Evolutionary conservation across 2,888 invertebrate species (phyloP).

Genomic region (Anaspis maculata): DNA sequence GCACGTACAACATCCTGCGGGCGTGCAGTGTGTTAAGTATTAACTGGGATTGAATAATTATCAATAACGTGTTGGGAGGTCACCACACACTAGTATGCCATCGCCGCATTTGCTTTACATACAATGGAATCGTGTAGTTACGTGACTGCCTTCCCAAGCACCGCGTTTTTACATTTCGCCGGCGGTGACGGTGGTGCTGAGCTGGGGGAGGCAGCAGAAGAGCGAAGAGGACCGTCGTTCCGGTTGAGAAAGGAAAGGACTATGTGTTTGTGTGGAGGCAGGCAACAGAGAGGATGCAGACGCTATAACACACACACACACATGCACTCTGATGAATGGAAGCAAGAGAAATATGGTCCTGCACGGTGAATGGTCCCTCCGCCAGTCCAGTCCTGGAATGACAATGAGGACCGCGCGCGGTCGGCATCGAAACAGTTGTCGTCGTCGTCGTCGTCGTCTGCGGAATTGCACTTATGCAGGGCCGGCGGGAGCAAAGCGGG

Average conservation of each 20-base stretch:
- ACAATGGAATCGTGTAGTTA: conserved; percentile 39
- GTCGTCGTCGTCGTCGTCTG: too few species aligned
- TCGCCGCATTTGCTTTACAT: conserved; percentile 37
- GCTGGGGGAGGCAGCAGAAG: too few species aligned
- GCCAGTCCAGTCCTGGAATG: conserved; percentile 26
- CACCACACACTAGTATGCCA: conserved; percentile 30
- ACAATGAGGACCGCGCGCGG: conserved; percentile 27
- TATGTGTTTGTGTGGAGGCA: too few species aligned
- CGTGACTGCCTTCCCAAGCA: conserved; percentile 39
- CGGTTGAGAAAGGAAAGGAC: conserved; percentile 33
- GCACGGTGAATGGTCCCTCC: conserved; percentile 30
- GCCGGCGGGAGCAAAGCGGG: too few species aligned
- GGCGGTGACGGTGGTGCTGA: too few species aligned
- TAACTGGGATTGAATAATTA: conserved; percentile 38
- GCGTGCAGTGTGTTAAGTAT: conserved; percentile 18
- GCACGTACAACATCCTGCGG: conserved; percentile 3
- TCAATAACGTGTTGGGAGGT: conserved; percentile 39
- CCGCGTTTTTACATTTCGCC: conserved; percentile 32
- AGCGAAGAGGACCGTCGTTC: conserved; percentile 16
- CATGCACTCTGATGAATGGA: too few species aligned
- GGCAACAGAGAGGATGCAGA: too few species aligned
- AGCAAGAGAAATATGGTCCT: too few species aligned
- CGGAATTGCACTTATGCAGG: too few species aligned
- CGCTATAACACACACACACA: too few species aligned
- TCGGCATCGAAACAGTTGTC: conserved; percentile 20